Evolutionary conservation across 2,888 invertebrate species (phyloP).

Genomic region (Thera obeliscata): DNA sequence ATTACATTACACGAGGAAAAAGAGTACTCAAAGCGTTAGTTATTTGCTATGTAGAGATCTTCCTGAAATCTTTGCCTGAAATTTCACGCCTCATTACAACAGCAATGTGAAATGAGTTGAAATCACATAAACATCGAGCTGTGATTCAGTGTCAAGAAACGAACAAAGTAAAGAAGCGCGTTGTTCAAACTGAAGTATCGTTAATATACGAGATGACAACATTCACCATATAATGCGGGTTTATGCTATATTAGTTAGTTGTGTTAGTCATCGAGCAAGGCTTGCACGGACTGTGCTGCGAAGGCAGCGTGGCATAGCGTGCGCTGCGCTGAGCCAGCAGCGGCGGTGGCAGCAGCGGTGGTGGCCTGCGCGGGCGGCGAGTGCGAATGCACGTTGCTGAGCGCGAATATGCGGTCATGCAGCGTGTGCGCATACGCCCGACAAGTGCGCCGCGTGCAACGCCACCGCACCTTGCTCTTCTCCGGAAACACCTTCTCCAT

Average conservation of each 20-base stretch:
- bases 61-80: too few species aligned
- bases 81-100: too few species aligned
- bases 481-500: conserved; percentile 82
- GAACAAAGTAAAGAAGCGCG: neutral
- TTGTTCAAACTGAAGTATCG: neutral
- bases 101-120: neutral
- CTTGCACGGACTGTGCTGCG: conserved; percentile 57
- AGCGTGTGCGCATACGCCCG: conserved; percentile 81
- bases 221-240: neutral
- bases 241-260: neutral
- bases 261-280: conserved; percentile 59
- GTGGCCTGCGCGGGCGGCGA: conserved; percentile 59
- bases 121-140: neutral
- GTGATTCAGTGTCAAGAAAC: neutral
- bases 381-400: conserved; percentile 80
- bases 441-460: conserved; percentile 80
- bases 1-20: too few species aligned
- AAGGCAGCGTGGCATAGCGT: conserved; percentile 37
- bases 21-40: too few species aligned
- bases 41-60: too few species aligned
- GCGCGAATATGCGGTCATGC: conserved; percentile 79
- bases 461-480: conserved; percentile 82
- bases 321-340: conserved; percentile 42
- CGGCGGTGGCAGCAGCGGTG: conserved; percentile 42
- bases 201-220: neutral